Base-by-base conservation (phyloP, 1,140 invertebrate genomes). In the Pararge aegeria region DNA sequence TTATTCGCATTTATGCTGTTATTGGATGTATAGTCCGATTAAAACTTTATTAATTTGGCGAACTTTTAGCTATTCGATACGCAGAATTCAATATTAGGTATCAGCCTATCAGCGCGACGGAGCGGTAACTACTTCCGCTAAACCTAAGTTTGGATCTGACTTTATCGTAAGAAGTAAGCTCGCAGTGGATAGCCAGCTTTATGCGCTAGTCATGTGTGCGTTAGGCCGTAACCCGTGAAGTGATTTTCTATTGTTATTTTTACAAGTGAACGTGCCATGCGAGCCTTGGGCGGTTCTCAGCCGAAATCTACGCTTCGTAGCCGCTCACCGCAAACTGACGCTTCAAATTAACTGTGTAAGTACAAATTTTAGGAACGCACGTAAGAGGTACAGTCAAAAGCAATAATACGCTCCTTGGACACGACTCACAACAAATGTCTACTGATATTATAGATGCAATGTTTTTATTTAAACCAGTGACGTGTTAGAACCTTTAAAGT, bases 241-340 rank as follows among this genome's bases (percentile, higher is more conserved):
- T 72, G 67, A 76, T 74, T 78, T 63, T 73, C 70, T 75, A 70
- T 76, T 70, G 68, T 75, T 68, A 66, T 76, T 82, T 83, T 78
- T 77, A 75, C 67, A 70, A 72, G 42, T 46, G 60, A 73, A 62
- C 64, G 65, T 58, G 64, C 48, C 68, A 73, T 70, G 67, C 56
- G 42, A 59, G 73, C 83, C 79, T 30, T 70, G 59, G 79, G 83
- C 80, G 75, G 66, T 86, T 86, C 83, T 67, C 83, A 82, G 59
- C 77, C 75, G 73, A 77, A 78, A 80, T 76, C 65, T 66, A 71
- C 68, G 70, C 69, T 62, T 74, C 73, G 63, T 44, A 65, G 44
- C 66, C 74, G 70, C 66, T 78, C 68, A 70, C 73, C 54, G 69
- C 62, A 59, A 70, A 63, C 70, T 74, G 73, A 75, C 73, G 62